These are phyloP conservation scores for Meloe dianella DNA, from an alignment of 2,888 invertebrate genomes.

Conservation along the genomic window DNA sequence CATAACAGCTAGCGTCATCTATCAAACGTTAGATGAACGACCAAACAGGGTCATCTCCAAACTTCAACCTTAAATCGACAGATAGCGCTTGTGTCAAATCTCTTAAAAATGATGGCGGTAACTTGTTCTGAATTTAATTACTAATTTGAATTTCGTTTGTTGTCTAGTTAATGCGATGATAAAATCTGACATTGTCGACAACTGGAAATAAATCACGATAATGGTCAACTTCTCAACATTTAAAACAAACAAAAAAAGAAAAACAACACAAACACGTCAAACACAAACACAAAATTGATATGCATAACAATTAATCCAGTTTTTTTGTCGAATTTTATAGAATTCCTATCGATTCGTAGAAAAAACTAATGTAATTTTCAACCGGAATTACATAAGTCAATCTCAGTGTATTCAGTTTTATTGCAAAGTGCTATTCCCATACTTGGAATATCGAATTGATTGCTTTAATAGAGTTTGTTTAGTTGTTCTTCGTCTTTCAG, in stretches of 20 bases:
- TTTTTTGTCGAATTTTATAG: not conserved
- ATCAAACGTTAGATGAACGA: too few species aligned
- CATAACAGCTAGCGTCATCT: too few species aligned
- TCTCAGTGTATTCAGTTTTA: not conserved
- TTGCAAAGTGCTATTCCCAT: not conserved
- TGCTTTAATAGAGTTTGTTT: not conserved
- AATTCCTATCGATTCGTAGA: not conserved
- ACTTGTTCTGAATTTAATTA: not conserved
- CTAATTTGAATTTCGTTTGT: not conserved
- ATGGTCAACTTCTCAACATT: conserved; percentile 1
- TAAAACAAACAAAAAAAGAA: not conserved
- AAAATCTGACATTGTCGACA: conserved; percentile 1
- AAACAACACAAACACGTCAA: not conserved
- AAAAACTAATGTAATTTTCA: not conserved
- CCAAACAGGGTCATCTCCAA: too few species aligned
- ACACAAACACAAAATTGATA: too few species aligned
- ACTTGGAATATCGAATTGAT: not conserved
- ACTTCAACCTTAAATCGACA: not conserved
- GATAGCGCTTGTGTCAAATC: not conserved
- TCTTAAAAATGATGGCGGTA: not conserved
- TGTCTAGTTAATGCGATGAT: not conserved
- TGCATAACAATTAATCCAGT: not conserved
- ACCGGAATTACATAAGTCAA: not conserved
- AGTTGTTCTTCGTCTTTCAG: not conserved
- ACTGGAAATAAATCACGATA: not conserved